Evolutionary conservation across 2,888 invertebrate genomes (phyloP).

Genomic region (Macrophya annulata): DNA sequence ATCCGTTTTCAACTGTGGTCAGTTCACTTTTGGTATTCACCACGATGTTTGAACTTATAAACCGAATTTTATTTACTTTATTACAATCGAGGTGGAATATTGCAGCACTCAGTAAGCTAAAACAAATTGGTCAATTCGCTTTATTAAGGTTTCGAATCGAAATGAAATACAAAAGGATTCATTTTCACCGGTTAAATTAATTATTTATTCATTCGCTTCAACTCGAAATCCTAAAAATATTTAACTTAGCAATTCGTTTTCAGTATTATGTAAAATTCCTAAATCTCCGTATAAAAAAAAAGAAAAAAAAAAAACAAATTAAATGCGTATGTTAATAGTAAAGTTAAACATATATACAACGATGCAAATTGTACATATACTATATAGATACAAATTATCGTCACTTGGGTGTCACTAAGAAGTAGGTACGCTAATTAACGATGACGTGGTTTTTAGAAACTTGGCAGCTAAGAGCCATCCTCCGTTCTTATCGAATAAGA

Average conservation of each 20-base stretch:
- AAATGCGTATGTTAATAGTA: not conserved
- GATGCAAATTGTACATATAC: not conserved
- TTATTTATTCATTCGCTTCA: not conserved
- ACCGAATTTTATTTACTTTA: slow-evolving; percentile 25
- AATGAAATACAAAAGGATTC: not conserved
- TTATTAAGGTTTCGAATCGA: not conserved
- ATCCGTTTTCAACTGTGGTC: slow-evolving; percentile 21
- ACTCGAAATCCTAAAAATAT: not conserved
- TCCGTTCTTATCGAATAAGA: slow-evolving; percentile 29
- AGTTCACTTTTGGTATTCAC: slow-evolving; percentile 7
- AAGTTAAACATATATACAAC: not conserved
- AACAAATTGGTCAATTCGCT: slow-evolving; percentile 20
- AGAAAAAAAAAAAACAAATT: not conserved
- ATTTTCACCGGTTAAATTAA: not conserved
- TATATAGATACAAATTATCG: not conserved
- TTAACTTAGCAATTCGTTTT: not conserved
- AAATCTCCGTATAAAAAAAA: not conserved
- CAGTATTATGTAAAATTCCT: not conserved
- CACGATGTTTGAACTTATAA: not conserved
- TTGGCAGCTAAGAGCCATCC: not conserved
- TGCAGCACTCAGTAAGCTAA: not conserved
- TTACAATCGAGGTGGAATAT: not conserved
- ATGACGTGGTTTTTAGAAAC: slow-evolving; percentile 16
- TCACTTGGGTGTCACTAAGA: not conserved
- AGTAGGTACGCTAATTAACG: not conserved